Evolutionary conservation across 2,113 vertebrate genomes (phyloP).

Genomic region (Galemys pyrenaicus): DNA sequence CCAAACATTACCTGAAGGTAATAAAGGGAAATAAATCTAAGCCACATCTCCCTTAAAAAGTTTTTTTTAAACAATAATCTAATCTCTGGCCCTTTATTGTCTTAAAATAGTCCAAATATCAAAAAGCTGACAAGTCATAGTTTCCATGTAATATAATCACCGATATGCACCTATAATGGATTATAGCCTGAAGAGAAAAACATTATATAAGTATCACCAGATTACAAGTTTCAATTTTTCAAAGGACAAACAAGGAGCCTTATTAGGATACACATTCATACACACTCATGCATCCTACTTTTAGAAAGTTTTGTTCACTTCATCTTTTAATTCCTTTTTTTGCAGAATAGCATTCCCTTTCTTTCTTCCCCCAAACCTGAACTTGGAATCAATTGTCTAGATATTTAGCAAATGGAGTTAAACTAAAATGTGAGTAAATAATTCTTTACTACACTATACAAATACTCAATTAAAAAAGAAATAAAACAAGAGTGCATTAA

Average conservation of each 20-base stretch:
- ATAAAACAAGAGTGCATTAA: constrained; percentile 19
- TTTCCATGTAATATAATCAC: constrained; percentile 22
- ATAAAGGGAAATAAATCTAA: neutral
- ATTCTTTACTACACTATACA: neutral
- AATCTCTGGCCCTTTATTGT: neutral
- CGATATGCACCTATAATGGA: neutral
- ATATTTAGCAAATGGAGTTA: neutral
- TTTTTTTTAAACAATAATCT: neutral
- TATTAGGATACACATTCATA: neutral
- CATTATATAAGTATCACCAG: neutral
- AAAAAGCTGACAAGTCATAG: neutral
- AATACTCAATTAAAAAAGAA: neutral
- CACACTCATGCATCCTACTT: neutral
- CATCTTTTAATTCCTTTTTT: neutral
- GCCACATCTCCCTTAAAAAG: neutral
- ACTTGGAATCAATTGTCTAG: neutral
- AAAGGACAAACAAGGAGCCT: neutral
- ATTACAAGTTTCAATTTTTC: neutral
- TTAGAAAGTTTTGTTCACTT: neutral
- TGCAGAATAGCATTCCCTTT: neutral
- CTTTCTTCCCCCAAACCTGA: neutral
- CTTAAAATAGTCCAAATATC: neutral
- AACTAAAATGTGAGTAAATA: neutral
- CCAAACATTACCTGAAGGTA: neutral
- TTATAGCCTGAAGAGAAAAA: neutral